Evolutionary conservation across 2,888 invertebrate species (phyloP), one percentile per base, ranked within the genome.

Genomic region (Tillus elongatus): DNA sequence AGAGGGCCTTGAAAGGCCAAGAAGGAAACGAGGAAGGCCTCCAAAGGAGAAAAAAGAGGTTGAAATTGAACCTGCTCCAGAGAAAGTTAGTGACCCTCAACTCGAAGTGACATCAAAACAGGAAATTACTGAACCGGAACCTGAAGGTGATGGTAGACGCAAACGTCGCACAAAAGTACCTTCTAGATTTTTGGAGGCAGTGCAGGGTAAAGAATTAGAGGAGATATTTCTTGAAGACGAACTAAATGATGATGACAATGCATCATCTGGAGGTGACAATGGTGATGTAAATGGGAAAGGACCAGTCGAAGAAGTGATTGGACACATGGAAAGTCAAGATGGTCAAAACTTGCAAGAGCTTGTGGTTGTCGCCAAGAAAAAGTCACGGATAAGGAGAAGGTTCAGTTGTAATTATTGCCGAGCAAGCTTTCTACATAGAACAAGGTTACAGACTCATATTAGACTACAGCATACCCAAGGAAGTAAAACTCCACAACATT

Each of bases 151-250:
- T 30, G 70, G 73, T 12, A 69, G 73, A 9, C 73, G 77, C 31
- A 74, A 75, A 50, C 63, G 82, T 11, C 67, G 73, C 50, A 73
- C 77, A 47, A 82, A 79, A 65, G 72, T 77, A 11, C 83, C 84
- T 0, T 72, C 66, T 1, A 64, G 76, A 44, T 77, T 71, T 46
- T 66, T 65, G 46, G 77, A 74, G 53, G 71, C 70, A 32, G 73
- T 77, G n/a, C 75, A 75, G 72, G 84, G 83, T 3, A 79, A 80
- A 59, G 84, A 84, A 61, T 63, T 84, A 33, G 83, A 83, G 51
- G 70, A 77, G 45, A 79, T 83, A 46, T 78, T 82, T 48, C 72
- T 73, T 50, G 78, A 82, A 52, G 79, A 81, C 61, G 83, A 82
- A 1, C 74, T 83, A 8, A 75, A 74, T 14, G 81, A 80, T 37